Evolutionary conservation across 2,797 vertebrate genomes (phyloP).

Genomic region (Hylomyscus alleni): DNA sequence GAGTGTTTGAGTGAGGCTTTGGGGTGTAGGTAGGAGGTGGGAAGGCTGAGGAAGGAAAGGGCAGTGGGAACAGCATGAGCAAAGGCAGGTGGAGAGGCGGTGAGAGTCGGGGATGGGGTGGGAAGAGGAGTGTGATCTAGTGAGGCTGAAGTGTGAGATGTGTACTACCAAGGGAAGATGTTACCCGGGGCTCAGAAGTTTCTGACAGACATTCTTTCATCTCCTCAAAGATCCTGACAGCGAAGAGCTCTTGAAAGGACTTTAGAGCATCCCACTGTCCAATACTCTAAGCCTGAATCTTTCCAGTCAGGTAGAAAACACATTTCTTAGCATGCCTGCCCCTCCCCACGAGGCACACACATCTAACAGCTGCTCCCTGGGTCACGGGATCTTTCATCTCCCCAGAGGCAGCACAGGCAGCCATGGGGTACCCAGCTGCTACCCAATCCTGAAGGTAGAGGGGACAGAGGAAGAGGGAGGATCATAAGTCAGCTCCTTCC

Average conservation of each 20-base stretch:
- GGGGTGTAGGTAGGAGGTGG: background rate
- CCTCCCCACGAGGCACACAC: background rate
- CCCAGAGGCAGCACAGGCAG: background rate
- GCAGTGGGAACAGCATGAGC: background rate
- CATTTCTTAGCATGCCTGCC: background rate
- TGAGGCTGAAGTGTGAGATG: background rate
- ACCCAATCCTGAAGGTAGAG: background rate
- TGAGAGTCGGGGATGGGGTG: background rate
- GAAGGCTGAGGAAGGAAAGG: background rate
- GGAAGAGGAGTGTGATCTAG: background rate
- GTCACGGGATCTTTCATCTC: background rate
- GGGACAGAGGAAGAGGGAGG: background rate
- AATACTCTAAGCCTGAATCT: conserved; percentile 1
- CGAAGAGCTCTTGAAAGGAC: background rate
- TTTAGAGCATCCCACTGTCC: conserved; percentile 5
- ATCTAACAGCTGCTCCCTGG: background rate
- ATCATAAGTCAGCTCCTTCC: conserved; percentile 8
- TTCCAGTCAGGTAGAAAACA: conserved; percentile 44
- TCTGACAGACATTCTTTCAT: background rate
- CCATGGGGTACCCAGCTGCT: background rate
- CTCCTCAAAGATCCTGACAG: background rate
- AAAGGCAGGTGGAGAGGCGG: background rate
- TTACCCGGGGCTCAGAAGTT: background rate
- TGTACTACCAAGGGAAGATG: background rate
- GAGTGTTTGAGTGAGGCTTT: background rate